Conservation (phyloP, 2,888 invertebrate genomes). For the Furcula furcula region DNA sequence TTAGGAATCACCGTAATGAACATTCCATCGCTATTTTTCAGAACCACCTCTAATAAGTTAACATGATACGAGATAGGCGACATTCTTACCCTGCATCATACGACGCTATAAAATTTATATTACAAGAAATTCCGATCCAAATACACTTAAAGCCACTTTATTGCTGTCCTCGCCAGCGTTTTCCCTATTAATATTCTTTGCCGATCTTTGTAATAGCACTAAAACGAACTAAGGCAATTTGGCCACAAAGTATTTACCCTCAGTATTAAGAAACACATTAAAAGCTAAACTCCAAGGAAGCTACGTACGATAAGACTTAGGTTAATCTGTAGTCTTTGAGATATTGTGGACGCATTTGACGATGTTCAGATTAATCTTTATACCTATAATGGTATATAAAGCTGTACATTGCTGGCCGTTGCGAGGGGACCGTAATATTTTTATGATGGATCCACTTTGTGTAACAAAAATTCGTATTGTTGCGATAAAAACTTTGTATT, state of each 20-base stretch:
- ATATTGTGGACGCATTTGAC: conserved; percentile 38
- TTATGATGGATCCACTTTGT: too few relatives aligned
- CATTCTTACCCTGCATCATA: too few relatives aligned
- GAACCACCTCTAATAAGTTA: too few relatives aligned
- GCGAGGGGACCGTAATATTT: not conserved
- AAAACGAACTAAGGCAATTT: conserved; percentile 30
- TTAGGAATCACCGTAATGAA: too few relatives aligned
- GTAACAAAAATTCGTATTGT: too few relatives aligned
- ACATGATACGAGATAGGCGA: too few relatives aligned
- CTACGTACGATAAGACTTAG: conserved; percentile 19
- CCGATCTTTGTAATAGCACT: conserved; percentile 14
- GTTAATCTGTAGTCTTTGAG: conserved; percentile 37
- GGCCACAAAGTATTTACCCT: conserved; percentile 21
- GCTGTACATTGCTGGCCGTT: not conserved
- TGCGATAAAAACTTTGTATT: too few relatives aligned
- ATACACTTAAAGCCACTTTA: too few relatives aligned
- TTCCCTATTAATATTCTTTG: conserved; percentile 21
- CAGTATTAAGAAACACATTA: not conserved
- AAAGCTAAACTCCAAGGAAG: not conserved
- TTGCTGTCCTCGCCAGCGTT: too few relatives aligned
- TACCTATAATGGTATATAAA: not conserved
- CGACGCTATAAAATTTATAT: too few relatives aligned
- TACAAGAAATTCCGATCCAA: too few relatives aligned
- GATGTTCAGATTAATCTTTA: conserved; percentile 28
- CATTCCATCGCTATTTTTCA: too few relatives aligned